Base-by-base conservation (phyloP, 2,888 invertebrate genomes). In the Limnephilus rhombicus region DNA sequence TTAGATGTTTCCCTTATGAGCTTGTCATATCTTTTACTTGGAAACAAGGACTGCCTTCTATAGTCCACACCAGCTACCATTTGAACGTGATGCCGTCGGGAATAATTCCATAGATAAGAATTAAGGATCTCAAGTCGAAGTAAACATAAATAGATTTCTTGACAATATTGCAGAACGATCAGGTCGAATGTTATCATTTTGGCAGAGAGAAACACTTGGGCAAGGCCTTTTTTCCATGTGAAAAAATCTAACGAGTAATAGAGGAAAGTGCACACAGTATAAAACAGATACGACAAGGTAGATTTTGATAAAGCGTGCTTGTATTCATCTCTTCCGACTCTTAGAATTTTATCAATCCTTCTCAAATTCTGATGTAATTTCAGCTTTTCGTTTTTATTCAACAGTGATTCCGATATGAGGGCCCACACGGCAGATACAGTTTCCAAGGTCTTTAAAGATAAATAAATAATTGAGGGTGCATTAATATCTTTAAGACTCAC, bases 101-200 rank as follows among this genome's bases (percentile, higher is more conserved):
- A 45, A 53, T 45, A 86, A 7, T 29, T 11, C 41, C 45, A 41
- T 15, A 91, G 29, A 80, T 80, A 41, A 13, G 83, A 34, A 80
- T 91, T 91, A n/a, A 85, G 34, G n/a, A 53, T 34, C 68, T 91
- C 34, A n/a, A 91, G 80, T 53, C 91, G 15, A n/a, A 86, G 41
- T 37, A 41, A n/a, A 91, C 91, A 91, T 34, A 91, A 80, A n/a
- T 41, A 80, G 18, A 86, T 68, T 53, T 91, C 91, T 53, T 91
- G 91, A 24, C 86, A 91, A 37, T 68, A 91, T 29, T 91, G 91
- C 37, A 91, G 18, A 34, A 91, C 45, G 13, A 86, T 45, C 80
- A 85, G 18, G 24, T 91, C 86, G n/a, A 86, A 86, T n/a, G 80
- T 53, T 24, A 91, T 80, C 34, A 85, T 68, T 41, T 91, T 91